These are phyloP conservation scores for Anolis carolinensis DNA, from an alignment of 2,113 vertebrate genomes.

Conservation along the genomic window DNA sequence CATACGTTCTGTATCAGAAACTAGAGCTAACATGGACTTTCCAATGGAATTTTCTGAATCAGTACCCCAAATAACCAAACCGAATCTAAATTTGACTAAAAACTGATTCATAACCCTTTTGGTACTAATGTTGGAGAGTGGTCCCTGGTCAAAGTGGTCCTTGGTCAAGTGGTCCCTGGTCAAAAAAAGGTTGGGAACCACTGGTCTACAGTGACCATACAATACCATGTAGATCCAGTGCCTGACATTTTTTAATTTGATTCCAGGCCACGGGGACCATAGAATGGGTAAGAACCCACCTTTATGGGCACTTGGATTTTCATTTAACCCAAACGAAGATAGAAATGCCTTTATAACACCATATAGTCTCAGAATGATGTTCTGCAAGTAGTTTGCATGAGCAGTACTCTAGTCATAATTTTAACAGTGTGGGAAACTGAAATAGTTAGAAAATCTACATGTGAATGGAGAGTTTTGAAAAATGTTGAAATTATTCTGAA, in stretches of 20 bases:
- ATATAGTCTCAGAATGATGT: background rate
- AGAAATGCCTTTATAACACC: background rate
- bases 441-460: accelerated
- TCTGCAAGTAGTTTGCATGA: background rate
- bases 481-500: background rate
- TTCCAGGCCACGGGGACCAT: background rate
- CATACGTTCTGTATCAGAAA: too few relatives aligned
- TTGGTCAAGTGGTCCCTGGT: too few relatives aligned
- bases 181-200: too few relatives aligned
- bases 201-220: too few relatives aligned
- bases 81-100: too few relatives aligned
- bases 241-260: background rate
- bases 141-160: too few relatives aligned
- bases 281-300: background rate
- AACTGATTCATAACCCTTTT: too few relatives aligned
- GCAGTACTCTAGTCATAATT: accelerated
- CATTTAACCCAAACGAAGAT: background rate
- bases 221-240: too few relatives aligned
- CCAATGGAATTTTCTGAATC: too few relatives aligned
- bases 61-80: too few relatives aligned
- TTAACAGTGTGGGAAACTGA: background rate
- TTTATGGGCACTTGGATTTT: background rate
- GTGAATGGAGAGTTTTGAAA: background rate
- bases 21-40: too few relatives aligned
- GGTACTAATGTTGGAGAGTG: too few relatives aligned